These are phyloP conservation scores for Leptopilina boulardi DNA, from an alignment of 1,140 invertebrate species.

Conservation along the genomic window DNA sequence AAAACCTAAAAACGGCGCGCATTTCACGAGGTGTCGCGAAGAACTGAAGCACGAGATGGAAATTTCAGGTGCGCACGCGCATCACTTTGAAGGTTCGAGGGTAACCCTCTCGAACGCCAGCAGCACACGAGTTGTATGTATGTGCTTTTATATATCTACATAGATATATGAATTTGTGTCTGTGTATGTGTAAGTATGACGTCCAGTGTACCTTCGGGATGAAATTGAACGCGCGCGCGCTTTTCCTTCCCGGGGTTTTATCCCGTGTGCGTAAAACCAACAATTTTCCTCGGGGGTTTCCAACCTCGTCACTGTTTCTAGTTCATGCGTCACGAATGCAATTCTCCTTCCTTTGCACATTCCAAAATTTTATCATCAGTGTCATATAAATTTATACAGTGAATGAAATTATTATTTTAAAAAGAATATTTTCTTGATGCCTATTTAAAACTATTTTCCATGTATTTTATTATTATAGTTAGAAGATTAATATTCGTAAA, in stretches of 20 bases:
- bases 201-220: constrained; percentile 25
- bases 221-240: constrained; percentile 41
- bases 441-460: too few relatives aligned
- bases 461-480: too few relatives aligned
- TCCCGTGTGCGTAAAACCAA: constrained; percentile 39
- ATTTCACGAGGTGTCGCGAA: constrained; percentile 66
- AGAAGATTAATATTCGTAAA: too few relatives aligned
- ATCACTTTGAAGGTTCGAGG: constrained; percentile 37
- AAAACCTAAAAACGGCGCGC: constrained; percentile 57
- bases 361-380: too few relatives aligned
- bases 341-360: background rate
- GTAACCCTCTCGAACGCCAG: background rate
- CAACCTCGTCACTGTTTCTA: constrained; percentile 36
- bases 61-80: constrained; percentile 59
- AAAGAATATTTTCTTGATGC: too few relatives aligned
- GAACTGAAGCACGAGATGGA: constrained; percentile 62
- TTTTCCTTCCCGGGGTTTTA: constrained; percentile 32
- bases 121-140: constrained; percentile 48
- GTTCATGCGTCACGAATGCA: constrained; percentile 29
- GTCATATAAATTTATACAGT: too few relatives aligned
- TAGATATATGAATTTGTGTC: too few relatives aligned
- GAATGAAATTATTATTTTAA: too few relatives aligned
- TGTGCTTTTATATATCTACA: too few relatives aligned
- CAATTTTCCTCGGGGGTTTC: constrained; percentile 45
- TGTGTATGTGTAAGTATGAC: constrained; percentile 50